phyloP scores from a whole-genome alignment of 2,888 invertebrate species.

The Caenorhabditis sp. region DNA sequence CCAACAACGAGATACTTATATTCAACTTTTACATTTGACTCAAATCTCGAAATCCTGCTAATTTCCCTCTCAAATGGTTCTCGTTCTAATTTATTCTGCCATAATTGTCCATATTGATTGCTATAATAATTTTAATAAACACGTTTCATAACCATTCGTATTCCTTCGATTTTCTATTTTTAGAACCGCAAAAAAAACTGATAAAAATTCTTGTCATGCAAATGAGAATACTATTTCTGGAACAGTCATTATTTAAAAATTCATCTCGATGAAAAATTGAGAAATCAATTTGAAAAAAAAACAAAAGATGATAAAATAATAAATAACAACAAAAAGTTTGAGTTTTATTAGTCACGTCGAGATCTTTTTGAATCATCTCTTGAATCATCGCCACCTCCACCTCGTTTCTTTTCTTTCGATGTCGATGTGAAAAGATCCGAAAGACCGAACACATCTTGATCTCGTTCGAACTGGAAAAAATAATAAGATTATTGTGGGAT shows the following conservation, averaged over 20 bases:
- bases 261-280: neutral
- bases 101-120: no score
- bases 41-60: conserved; percentile 6
- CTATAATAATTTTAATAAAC: no score
- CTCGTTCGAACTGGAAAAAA: conserved; percentile 72
- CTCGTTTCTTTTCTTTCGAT: conserved; percentile 77
- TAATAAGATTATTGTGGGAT: no score
- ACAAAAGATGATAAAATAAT: conserved; percentile 4
- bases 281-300: neutral
- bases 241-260: no score
- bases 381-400: conserved; percentile 38
- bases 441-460: conserved; percentile 93
- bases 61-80: neutral
- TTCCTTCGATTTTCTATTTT: no score
- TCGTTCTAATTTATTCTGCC: conserved; percentile 10
- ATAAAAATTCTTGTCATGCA: no score
- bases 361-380: conserved; percentile 41
- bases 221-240: no score
- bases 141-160: no score
- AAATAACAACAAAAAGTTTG: conserved; percentile 3
- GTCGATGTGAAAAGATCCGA: conserved; percentile 97
- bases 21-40: conserved; percentile 21
- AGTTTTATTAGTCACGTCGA: conserved; percentile 22
- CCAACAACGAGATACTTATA: conserved; percentile 28
- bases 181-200: no score